Percentiles rank a stretch among this genome's conserved stretches.
Conservation (phyloP, 2,113 vertebrate species). For the Madoqua kirkii region DNA sequence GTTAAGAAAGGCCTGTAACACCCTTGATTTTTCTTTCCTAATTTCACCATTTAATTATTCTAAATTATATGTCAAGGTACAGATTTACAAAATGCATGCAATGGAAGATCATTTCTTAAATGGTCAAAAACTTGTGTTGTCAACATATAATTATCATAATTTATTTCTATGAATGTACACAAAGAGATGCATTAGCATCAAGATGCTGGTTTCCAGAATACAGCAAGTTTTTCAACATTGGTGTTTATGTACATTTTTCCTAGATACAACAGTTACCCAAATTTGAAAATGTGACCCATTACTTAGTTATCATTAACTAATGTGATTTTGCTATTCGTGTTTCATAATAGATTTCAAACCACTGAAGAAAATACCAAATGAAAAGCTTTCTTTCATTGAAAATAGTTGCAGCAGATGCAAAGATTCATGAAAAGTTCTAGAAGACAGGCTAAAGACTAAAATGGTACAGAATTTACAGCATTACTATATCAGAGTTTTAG, state of each 20-base stretch:
- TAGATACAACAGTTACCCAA: background rate
- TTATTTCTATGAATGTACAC: background rate
- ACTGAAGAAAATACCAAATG: background rate
- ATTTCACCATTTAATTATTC: background rate
- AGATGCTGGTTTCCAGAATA: background rate
- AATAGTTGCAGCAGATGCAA: background rate
- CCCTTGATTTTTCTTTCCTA: background rate
- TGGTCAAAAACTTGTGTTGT: background rate
- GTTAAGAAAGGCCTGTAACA: background rate
- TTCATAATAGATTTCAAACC: slow-evolving; percentile 18
- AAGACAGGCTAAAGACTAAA: background rate
- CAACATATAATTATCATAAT: background rate
- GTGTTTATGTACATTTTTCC: background rate
- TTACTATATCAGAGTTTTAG: background rate
- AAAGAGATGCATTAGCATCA: background rate
- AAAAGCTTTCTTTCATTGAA: background rate
- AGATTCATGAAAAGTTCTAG: slow-evolving; percentile 14
- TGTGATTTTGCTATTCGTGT: background rate
- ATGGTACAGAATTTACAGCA: background rate
- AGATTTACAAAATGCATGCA: background rate
- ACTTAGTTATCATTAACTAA: background rate
- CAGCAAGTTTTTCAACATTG: background rate
- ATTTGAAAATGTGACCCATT: slow-evolving; percentile 9
- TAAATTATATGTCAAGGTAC: background rate
- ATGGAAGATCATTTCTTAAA: background rate